These are phyloP conservation scores for Saguinus midas DNA, from an alignment of 2,113 vertebrate species.

Conservation along the genomic window DNA sequence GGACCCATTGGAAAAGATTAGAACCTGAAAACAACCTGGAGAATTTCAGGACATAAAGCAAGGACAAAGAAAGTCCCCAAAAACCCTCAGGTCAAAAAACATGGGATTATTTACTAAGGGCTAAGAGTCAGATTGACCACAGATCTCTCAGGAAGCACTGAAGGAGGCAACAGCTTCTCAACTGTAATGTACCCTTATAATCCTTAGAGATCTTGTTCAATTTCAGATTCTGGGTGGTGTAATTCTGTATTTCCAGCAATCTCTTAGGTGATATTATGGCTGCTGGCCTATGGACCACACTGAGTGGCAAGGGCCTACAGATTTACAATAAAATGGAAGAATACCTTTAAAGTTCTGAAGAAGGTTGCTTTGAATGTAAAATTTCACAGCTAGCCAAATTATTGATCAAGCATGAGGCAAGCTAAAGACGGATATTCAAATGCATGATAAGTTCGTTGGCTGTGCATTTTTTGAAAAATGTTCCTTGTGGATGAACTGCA, in stretches of 20 bases:
- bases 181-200: fast-evolving
- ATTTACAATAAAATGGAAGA: background rate
- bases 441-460: background rate
- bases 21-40: background rate
- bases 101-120: background rate
- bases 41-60: background rate
- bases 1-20: background rate
- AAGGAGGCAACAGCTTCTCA: too few species aligned
- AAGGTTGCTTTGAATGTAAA: background rate
- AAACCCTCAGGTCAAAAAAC: background rate
- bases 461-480: background rate
- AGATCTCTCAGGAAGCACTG: fast-evolving
- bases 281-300: background rate
- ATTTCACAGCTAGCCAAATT: background rate
- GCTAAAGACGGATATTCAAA: background rate
- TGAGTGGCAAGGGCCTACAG: background rate
- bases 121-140: background rate
- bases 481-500: background rate
- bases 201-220: background rate
- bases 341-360: background rate
- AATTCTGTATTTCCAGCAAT: background rate
- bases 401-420: background rate
- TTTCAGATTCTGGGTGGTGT: background rate
- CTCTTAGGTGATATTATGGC: too few species aligned
- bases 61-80: background rate